phyloP scores from a whole-genome alignment of 1,140 invertebrate genomes.

The Nilaparvata lugens region DNA sequence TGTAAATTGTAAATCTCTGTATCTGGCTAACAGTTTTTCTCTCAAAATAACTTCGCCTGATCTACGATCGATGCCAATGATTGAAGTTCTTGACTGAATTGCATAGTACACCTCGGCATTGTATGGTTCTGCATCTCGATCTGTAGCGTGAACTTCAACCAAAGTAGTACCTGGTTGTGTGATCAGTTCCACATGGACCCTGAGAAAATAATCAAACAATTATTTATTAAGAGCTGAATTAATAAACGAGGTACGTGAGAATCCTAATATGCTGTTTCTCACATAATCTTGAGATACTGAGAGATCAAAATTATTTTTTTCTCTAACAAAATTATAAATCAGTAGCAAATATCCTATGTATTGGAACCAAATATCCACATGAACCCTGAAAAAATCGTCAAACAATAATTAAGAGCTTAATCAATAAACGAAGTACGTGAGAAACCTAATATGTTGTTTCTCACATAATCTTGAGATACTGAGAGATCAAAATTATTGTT shows the following conservation, averaged over 20 bases:
- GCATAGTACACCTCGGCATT: slow-evolving; percentile 20
- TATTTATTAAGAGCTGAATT: too few relatives aligned
- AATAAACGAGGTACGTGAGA: too few relatives aligned
- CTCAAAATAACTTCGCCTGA: slow-evolving; percentile 13
- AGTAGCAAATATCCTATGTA: too few relatives aligned
- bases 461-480: neutral
- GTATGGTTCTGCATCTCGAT: slow-evolving; percentile 15
- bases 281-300: neutral
- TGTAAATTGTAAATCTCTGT: slow-evolving; percentile 9
- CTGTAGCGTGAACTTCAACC: slow-evolving; percentile 12
- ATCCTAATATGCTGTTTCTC: too few relatives aligned
- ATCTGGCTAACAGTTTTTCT: neutral
- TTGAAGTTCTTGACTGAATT: slow-evolving; percentile 1
- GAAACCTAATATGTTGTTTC: too few relatives aligned
- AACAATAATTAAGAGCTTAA: too few relatives aligned
- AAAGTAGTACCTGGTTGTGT: slow-evolving; percentile 8
- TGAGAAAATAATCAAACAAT: slow-evolving; percentile 10
- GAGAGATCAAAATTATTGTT: neutral
- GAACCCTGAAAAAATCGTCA: slow-evolving; percentile 11
- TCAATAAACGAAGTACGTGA: too few relatives aligned
- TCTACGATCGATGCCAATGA: slow-evolving; percentile 13
- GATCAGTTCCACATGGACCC: slow-evolving; percentile 15
- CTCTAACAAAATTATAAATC: too few relatives aligned
- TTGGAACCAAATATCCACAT: too few relatives aligned
- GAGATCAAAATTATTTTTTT: neutral